Percentiles rank a stretch among this genome's conserved stretches.
phyloP scores from a whole-genome alignment of 2,797 vertebrate genomes.

The Diglossa cyanea region DNA sequence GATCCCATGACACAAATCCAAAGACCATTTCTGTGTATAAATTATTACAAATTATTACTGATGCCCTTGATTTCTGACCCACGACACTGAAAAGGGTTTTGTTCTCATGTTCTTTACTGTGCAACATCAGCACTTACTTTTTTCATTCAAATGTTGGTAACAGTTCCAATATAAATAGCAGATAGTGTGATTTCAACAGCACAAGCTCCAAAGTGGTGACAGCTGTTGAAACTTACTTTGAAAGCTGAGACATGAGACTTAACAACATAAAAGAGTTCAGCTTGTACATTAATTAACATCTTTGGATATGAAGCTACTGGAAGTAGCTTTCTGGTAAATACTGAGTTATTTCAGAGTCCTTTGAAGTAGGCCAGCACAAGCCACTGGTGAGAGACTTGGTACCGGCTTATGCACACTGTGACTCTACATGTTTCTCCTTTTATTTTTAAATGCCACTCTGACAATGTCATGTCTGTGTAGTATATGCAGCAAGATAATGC shows the following conservation, averaged over 20 bases:
- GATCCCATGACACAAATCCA: neutral
- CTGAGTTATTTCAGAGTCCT: neutral
- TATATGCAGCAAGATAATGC: neutral
- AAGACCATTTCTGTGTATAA: neutral
- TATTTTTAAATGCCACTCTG: neutral
- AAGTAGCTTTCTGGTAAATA: neutral
- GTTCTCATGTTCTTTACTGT: neutral
- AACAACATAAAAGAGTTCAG: neutral
- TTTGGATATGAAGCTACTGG: neutral
- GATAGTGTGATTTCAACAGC: neutral
- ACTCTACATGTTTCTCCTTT: neutral
- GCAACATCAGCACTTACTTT: neutral
- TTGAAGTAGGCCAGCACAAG: neutral
- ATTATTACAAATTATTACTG: neutral
- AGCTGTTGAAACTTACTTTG: neutral
- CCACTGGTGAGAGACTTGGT: neutral
- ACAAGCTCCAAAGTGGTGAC: neutral
- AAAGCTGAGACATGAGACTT: neutral
- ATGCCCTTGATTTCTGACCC: neutral
- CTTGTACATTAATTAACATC: neutral
- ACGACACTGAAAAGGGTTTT: neutral
- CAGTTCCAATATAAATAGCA: neutral
- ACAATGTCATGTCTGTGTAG: neutral
- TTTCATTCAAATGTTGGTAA: neutral
- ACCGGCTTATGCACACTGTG: rapidly evolving